Base-by-base conservation (phyloP, 2,113 vertebrate species). In the Scophthalmus maximus region DNA sequence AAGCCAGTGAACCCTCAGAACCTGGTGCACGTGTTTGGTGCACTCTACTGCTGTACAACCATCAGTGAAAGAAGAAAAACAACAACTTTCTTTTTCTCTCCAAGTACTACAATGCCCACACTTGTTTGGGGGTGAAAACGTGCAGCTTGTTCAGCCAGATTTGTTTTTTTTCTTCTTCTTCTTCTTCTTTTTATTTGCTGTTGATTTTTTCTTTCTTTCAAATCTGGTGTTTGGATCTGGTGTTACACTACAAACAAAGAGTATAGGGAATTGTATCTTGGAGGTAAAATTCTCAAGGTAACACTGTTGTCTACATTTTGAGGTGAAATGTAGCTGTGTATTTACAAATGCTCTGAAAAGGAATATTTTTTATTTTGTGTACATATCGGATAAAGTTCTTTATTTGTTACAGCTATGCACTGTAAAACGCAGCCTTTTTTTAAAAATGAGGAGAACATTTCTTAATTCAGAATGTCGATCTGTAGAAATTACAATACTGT, bases 371-470 rank as follows among this genome's bases (percentile, higher is more conserved):
- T 98, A 95, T 98, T 98, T 97, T 96, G 82, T 98, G 97, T 98
- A 98, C 92, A 99, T 98, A 97, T 90, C 93, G 89, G 92, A 96
- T 84, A 82, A 95, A 92, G 94, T 95, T 96, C 90, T 97, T 95
- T 97, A 95, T 98, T 97, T 97, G 97, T 98, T 99, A 98, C 96
- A 96, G 97, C 97, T 98, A 98, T 98, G 97, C 98, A 98, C 97
- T 98, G 97, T 98, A 98, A 93, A 98, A 98, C 94, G 95, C 96
- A 98, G 96, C 96, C 94, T 98, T 98, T 99, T 91, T 90, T 97
- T 53, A 26, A 95, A 87, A 94, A 95, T 92, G 91, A 93, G 91
- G 94, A 94, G 87, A 95, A 91, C 88, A 95, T 97, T 98, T 99
- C 96, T 97, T 97, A 97, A 97, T 95, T 93, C 90, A 95, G 94